Evolutionary conservation across 2,797 vertebrate genomes (phyloP).

Genomic region (Synaphobranchus kaupii): DNA sequence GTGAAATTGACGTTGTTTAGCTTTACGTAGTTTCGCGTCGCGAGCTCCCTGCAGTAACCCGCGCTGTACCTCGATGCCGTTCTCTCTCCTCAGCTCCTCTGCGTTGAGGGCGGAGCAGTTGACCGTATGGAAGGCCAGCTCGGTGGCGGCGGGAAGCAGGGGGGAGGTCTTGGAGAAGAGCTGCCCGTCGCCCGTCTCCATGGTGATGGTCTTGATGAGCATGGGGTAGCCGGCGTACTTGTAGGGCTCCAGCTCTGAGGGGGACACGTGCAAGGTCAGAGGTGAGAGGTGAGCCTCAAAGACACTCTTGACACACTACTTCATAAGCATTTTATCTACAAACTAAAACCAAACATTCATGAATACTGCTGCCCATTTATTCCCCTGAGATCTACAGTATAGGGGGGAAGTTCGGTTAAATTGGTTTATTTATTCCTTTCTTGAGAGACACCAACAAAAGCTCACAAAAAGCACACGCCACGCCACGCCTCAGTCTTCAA

Average conservation of each 20-base stretch:
- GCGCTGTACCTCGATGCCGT: constrained; percentile 86
- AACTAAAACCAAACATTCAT: constrained; percentile 3
- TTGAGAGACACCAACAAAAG: background rate
- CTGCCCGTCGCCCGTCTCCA: constrained; percentile 90
- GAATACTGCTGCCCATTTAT: background rate
- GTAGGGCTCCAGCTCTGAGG: constrained; percentile 93
- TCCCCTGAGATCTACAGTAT: background rate
- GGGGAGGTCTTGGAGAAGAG: constrained; percentile 96
- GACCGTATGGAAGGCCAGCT: constrained; percentile 95
- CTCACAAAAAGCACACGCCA: background rate
- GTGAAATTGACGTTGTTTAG: background rate
- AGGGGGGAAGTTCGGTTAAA: background rate
- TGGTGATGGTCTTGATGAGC: constrained; percentile 96
- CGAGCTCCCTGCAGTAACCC: background rate
- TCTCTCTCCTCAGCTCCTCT: constrained; percentile 96
- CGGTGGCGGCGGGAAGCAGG: constrained; percentile 87
- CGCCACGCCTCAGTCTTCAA: background rate
- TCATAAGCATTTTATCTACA: background rate
- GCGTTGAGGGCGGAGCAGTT: constrained; percentile 97
- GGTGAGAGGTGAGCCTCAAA: background rate
- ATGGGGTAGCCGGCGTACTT: constrained; percentile 99
- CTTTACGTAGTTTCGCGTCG: no score
- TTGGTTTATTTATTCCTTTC: background rate
- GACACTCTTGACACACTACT: background rate
- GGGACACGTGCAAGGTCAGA: background rate